These are phyloP conservation scores for Dendrolimus kikuchii DNA, from an alignment of 1,140 invertebrate species.

Conservation along the genomic window DNA sequence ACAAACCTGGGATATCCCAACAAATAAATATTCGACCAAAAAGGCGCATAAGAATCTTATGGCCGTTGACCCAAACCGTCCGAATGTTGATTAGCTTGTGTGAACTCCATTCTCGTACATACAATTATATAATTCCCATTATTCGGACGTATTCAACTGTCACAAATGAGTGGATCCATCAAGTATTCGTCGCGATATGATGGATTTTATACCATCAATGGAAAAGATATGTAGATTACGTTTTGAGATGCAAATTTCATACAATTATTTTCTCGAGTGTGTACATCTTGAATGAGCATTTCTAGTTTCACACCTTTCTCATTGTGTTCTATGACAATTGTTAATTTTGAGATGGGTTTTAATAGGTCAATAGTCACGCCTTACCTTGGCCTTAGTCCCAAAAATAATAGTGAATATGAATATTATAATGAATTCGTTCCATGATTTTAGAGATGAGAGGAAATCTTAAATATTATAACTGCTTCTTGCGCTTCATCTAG, in stretches of 20 bases:
- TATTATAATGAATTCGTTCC: no score
- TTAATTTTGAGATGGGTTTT: neutral
- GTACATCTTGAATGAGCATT: constrained; percentile 40
- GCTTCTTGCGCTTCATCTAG: no score
- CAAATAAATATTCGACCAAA: no score
- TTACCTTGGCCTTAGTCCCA: no score
- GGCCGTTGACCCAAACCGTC: constrained; percentile 27
- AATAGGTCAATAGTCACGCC: no score
- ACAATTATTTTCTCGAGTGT: constrained; percentile 47
- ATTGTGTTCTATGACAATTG: constrained; percentile 12
- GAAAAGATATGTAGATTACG: constrained; percentile 53
- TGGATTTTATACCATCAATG: constrained; percentile 53
- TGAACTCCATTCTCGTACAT: constrained; percentile 39
- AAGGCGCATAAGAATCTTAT: no score
- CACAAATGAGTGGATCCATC: constrained; percentile 54
- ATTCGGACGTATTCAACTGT: constrained; percentile 50
- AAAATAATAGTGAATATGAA: no score
- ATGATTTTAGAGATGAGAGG: no score
- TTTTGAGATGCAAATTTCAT: constrained; percentile 59
- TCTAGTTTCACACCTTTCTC: constrained; percentile 40
- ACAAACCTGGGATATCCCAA: no score
- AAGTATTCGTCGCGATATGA: constrained; percentile 35
- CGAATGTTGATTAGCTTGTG: constrained; percentile 29
- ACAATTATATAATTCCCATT: constrained; percentile 38
- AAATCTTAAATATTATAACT: no score